Evolutionary conservation across 2,888 invertebrate genomes (phyloP), one percentile per base, ranked within the genome.

Genomic region (Scrobipalpa costella): DNA sequence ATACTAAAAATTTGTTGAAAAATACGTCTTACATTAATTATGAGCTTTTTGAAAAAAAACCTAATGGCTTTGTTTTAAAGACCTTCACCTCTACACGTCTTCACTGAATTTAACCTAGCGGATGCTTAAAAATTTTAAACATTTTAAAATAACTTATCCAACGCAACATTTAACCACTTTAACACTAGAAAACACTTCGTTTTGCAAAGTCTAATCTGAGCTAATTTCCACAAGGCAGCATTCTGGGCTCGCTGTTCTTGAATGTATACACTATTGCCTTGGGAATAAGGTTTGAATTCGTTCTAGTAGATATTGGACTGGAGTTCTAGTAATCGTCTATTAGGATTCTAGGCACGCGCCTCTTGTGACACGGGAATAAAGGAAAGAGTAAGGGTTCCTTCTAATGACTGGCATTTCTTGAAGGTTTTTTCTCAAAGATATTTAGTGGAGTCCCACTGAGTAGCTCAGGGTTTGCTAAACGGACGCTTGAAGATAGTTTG

Each of bases 351-450:
- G 69, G 75, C 83, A 82, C 83, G 83, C 71, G 64, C 72, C 65
- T 64, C 67, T 71, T 65, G 74, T 74, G 80, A 83, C 83, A 81
- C 74, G 75, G 75, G 78, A 79, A 76, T 82, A 78, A 73, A 77
- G 65, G 67, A 67, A 52, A 52, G 44, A 52, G 68, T 65, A 64
- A 58, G 64, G 69, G 64, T 70, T 66, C 34, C 38, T 21, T 50
- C 72, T 78, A 76, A 78, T 77, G 77, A 74, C 77, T 55, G n/a
- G n/a, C 34, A 15, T 2, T 27, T 55, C 21, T 50, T 6, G 7
- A 44, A 44, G 44, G 44, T 44, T 44, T 44, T 40, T n/a, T 15
- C 15, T n/a, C n/a, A 44, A 1, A 15, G 44, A 15, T 44, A 44
- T 15, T 44, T 44, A 44, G 44, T 0, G 44, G 5, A 44, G 44